Conservation (phyloP, 2,797 vertebrate genomes). For the Mycteria americana region DNA sequence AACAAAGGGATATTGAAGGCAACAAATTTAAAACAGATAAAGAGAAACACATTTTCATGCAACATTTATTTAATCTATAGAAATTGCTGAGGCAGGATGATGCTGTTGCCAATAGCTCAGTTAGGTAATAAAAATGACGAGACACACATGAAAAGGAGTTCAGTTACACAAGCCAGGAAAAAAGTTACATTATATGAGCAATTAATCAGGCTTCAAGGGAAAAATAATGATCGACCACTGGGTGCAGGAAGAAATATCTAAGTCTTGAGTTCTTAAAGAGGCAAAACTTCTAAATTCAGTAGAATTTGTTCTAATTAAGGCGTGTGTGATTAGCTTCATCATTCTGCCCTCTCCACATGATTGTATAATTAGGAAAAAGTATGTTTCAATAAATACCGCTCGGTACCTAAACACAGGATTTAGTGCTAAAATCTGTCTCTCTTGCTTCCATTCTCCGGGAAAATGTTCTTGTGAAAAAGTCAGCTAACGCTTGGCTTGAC, state of each 20-base stretch:
- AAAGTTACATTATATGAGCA: not conserved
- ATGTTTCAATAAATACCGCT: not conserved
- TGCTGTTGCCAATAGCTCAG: not conserved
- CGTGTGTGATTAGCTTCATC: not conserved
- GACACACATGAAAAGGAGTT: not conserved
- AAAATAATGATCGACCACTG: not conserved
- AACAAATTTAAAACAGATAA: not conserved
- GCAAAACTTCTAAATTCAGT: not conserved
- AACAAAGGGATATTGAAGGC: not conserved
- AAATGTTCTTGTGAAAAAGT: not conserved
- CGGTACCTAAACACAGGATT: not conserved
- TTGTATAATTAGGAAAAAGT: not conserved
- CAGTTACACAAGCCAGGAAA: not conserved
- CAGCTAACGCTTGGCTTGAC: not conserved
- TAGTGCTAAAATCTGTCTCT: not conserved
- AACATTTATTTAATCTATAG: conserved; percentile 16
- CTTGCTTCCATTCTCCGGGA: not conserved
- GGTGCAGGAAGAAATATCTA: not conserved
- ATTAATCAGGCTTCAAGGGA: conserved; percentile 22
- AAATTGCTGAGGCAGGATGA: not conserved
- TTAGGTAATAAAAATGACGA: not conserved
- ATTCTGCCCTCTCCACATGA: not conserved
- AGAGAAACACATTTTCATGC: not conserved
- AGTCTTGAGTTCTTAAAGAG: not conserved
- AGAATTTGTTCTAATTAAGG: not conserved